Evolutionary conservation across 1,140 invertebrate species (phyloP), one percentile per base, ranked within the genome.

Genomic region (Trissolcus basalis): DNA sequence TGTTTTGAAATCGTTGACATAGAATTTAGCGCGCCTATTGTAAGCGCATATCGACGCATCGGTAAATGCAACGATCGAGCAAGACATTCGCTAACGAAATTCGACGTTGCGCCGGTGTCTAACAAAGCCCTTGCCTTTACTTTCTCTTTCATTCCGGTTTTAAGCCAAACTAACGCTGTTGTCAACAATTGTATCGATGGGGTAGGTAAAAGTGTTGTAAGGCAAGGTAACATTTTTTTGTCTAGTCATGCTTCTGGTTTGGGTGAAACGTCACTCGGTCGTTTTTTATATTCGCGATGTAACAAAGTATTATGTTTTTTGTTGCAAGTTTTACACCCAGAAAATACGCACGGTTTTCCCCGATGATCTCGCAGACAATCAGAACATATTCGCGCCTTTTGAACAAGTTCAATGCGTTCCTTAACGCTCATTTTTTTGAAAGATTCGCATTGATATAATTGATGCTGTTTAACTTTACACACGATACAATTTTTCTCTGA

Each of bases 1-100:
- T 53, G 7, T 41, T 39, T 53, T 44, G 55, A 41, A n/a, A 53
- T 13, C n/a, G 47, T 60, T 47, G 41, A 45, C 55, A 59, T 60
- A 36, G 48, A 58, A 54, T 53, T 53, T 39, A 63, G 35, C 10
- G 54, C 43, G 32, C 50, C 43, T 1, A 61, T 32, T n/a, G 58
- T 32, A 49, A 61, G 5, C 4, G 13, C 11, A 19, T 44, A 61
- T n/a, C 11, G 10, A 8, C 27, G 32, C 43, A 36, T 59, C 12
- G 56, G 56, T 3, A 45, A 11, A 36, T 15, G 12, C 36, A 33
- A 47, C 12, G 15, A 19, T 33, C 55, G 61, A 33, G 10, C 39
- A 19, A 55, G 61, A 53, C 49, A 39, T 49, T 51, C 49, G 1
- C 10, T 44, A 1, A 13, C 11, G 11, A 2, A 55, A 19, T 72